Evolutionary conservation across 2,888 invertebrate genomes (phyloP).

Genomic region (Drosophila planitibia): DNA sequence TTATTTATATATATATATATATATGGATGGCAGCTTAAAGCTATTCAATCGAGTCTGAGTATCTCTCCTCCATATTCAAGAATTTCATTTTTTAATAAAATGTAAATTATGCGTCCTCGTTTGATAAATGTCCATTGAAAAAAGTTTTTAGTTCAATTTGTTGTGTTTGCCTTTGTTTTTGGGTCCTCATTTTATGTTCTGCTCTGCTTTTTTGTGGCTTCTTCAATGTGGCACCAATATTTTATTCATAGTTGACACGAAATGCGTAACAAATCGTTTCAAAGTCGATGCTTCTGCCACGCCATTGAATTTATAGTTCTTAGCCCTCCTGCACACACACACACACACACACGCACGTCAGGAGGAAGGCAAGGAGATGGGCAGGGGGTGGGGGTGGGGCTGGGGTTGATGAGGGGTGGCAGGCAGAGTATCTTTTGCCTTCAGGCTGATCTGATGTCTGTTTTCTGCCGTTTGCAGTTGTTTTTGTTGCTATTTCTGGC

Average conservation of each 20-base stretch:
- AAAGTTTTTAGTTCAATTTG: constrained; percentile 67
- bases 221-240: constrained; percentile 70
- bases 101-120: constrained; percentile 74
- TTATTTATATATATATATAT: not conserved
- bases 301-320: constrained; percentile 74
- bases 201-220: constrained; percentile 50
- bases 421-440: constrained; percentile 12
- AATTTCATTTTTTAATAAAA: constrained; percentile 70
- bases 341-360: constrained; percentile 22
- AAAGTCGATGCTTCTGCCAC: constrained; percentile 61
- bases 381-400: not conserved
- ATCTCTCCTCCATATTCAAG: constrained; percentile 4
- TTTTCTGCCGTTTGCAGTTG: constrained; percentile 17
- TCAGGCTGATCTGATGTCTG: constrained; percentile 39
- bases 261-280: constrained; percentile 80
- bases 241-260: constrained; percentile 81
- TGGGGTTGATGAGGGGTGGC: not conserved
- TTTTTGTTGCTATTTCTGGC: constrained; percentile 30
- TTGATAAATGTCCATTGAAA: constrained; percentile 77
- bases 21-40: not conserved
- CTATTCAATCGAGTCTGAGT: not conserved
- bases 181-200: not conserved
- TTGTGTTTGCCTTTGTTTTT: constrained; percentile 42
- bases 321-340: constrained; percentile 31
- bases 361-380: not conserved